Conservation (phyloP, 2,113 vertebrate species). For the Scytalopus superciliaris region DNA sequence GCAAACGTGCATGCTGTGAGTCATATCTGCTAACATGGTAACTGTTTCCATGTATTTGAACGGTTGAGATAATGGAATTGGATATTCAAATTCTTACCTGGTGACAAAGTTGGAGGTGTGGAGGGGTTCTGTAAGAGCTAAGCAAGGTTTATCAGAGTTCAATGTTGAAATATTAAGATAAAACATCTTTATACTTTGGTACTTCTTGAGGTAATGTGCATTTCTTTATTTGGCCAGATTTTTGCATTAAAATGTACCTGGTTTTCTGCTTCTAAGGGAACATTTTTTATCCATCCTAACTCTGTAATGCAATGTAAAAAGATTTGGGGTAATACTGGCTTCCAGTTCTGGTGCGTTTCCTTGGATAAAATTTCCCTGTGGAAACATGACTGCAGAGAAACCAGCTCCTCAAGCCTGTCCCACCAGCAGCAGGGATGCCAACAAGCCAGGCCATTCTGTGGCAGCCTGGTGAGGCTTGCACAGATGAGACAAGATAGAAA, state of each 20-base stretch:
- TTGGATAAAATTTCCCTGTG: not conserved
- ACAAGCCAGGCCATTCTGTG: not conserved
- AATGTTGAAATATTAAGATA: not conserved
- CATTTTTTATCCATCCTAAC: not conserved
- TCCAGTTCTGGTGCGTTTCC: not conserved
- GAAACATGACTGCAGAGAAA: not conserved
- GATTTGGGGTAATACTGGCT: not conserved
- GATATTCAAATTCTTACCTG: not conserved
- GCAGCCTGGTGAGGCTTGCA: not conserved
- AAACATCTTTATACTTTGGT: not conserved
- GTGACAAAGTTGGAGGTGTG: not conserved
- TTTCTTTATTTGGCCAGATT: not conserved
- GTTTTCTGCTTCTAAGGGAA: not conserved
- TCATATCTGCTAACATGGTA: slow-evolving; percentile 43
- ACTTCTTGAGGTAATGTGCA: not conserved
- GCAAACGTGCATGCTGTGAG: slow-evolving; percentile 41
- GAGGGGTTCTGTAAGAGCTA: not conserved
- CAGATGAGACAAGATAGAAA: not conserved
- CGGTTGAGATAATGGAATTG: not conserved
- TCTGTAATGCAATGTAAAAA: not conserved
- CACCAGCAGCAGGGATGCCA: not conserved
- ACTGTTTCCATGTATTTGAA: slow-evolving; percentile 54
- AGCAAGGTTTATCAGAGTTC: not conserved
- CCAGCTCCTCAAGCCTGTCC: not conserved
- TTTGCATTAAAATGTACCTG: not conserved